phyloP scores from a whole-genome alignment of 2,888 invertebrate species.

The Rhagonycha fulva region DNA sequence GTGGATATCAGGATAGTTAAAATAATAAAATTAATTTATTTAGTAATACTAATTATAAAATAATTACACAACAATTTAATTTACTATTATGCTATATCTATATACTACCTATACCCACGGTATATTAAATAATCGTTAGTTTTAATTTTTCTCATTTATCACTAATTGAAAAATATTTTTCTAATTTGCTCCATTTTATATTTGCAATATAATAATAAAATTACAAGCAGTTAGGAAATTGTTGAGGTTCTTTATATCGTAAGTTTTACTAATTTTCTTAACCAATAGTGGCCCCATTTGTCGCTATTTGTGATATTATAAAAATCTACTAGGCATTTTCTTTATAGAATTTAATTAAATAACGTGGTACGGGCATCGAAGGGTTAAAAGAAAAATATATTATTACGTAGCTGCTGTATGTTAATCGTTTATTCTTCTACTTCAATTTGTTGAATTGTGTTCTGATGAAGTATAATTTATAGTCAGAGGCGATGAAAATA shows the following conservation, averaged over 20 bases:
- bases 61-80: background rate
- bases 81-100: background rate
- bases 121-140: background rate
- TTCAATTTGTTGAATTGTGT: background rate
- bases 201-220: background rate
- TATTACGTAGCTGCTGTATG: background rate
- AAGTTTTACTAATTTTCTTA: background rate
- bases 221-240: background rate
- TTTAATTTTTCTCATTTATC: background rate
- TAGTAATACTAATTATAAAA: background rate
- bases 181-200: background rate
- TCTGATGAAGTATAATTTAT: background rate
- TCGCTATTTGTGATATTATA: no score
- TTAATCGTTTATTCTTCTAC: background rate
- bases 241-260: background rate
- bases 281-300: no score
- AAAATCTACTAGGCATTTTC: no score
- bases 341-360: no score
- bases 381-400: background rate
- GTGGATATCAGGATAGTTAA: background rate
- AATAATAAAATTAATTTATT: background rate
- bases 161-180: background rate
- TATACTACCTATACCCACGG: background rate
- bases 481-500: background rate
- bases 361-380: no score